Evolutionary conservation across 2,797 vertebrate species (phyloP).

Genomic region (Ctenopoma kingsleyae): DNA sequence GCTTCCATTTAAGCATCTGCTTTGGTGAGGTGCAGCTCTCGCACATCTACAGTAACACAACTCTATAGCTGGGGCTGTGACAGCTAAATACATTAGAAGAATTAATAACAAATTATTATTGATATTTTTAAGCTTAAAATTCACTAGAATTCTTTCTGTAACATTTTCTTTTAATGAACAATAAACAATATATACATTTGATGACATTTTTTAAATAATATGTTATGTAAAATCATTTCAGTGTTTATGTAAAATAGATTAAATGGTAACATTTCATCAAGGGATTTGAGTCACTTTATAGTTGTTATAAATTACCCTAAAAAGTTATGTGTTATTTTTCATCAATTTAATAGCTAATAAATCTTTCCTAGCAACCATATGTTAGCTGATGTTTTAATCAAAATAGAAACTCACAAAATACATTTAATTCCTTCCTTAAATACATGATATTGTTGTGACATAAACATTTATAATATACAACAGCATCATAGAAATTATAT

Average conservation of each 20-base stretch:
- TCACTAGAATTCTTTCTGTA: background rate
- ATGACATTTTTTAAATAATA: background rate
- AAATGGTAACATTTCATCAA: background rate
- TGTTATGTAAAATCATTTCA: background rate
- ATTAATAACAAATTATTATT: background rate
- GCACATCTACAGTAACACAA: background rate
- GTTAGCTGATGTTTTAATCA: background rate
- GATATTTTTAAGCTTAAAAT: conserved; percentile 8
- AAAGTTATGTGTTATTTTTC: background rate
- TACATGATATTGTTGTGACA: background rate
- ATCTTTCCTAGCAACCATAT: background rate
- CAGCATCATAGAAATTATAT: background rate
- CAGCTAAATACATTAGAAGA: conserved; percentile 1
- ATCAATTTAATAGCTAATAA: background rate
- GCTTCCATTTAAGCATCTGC: conserved; percentile 28
- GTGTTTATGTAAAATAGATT: background rate
- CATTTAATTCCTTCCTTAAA: background rate
- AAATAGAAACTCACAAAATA: background rate
- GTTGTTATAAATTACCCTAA: too few relatives aligned
- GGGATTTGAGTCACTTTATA: too few relatives aligned
- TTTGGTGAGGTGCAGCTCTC: conserved; percentile 21
- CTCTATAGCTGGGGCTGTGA: conserved; percentile 3
- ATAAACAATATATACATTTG: background rate
- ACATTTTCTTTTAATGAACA: background rate
- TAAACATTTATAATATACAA: background rate